Evolutionary conservation across 1,140 invertebrate species (phyloP), one percentile per base, ranked within the genome.

Genomic region (Zeugodacus cucurbitae): DNA sequence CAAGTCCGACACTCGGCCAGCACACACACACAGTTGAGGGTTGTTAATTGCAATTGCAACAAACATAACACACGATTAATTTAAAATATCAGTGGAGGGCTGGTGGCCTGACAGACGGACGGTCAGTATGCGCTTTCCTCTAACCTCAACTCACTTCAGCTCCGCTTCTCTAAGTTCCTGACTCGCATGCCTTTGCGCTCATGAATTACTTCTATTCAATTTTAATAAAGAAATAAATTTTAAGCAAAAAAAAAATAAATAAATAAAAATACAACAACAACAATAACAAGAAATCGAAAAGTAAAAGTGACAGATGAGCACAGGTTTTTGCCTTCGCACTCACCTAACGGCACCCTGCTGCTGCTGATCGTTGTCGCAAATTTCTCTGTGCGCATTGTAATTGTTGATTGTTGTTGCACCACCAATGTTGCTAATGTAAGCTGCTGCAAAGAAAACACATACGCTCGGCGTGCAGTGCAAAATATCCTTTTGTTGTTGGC

Each of bases 271-370:
- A 34, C 7, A 32, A 14, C 10, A 17, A 74, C 20, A 74, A 74
- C 34, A 74, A n/a, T 74, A 8, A n/a, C 22, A 41, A 29, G 26
- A 7, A 48, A 82, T n/a, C 37, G 11, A 48, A 82, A 48, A 22
- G 20, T 37, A 41, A 74, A 54, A 86, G 54, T 58, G 85, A 86
- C 85, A 86, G 85, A 57, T 58, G 85, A 86, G 54, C 85, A 86
- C 85, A 86, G 85, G 85, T 58, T 59, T 59, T 86, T 86, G 57
- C 26, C 44, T 58, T 17, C 17, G n/a, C 57, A 41, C n/a, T 22
- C 48, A 86, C 20, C 29, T 14, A 58, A 22, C 37, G n/a, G 29
- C 58, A 22, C 2, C 10, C 20, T n/a, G 74, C n/a, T 14, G 32
- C 37, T 20, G 22, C n/a, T 48, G 37, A 82, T 82, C n/a, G n/a